These are phyloP conservation scores for Limanda limanda DNA, from an alignment of 2,113 vertebrate genomes.

Conservation along the genomic window DNA sequence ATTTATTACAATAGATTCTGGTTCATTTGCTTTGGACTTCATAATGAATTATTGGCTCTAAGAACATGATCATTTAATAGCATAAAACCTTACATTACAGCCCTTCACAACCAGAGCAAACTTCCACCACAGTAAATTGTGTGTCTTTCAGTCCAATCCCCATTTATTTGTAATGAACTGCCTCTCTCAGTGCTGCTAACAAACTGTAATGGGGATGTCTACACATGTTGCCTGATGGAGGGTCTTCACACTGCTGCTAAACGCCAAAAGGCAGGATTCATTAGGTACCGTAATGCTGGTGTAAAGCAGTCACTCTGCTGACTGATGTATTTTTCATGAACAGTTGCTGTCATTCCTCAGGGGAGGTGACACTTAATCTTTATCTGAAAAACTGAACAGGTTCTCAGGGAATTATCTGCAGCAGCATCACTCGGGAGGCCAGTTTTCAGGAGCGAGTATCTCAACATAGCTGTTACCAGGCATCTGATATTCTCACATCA, in stretches of 20 bases:
- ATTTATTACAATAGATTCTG: too few species aligned
- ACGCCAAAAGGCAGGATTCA: conserved; percentile 17
- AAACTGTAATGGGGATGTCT: too few species aligned
- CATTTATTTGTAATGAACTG: too few species aligned
- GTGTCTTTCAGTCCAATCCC: too few species aligned
- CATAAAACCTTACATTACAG: too few species aligned
- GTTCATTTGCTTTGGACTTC: too few species aligned
- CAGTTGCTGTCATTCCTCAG: not conserved
- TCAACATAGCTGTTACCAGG: not conserved
- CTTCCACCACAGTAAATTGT: too few species aligned
- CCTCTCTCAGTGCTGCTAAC: too few species aligned
- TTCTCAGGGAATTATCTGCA: not conserved
- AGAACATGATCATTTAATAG: too few species aligned
- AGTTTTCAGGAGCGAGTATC: not conserved
- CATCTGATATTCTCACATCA: not conserved
- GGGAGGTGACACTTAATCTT: conserved; percentile 3
- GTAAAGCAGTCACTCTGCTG: conserved; percentile 38
- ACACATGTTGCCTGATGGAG: not conserved
- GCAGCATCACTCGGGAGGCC: not conserved
- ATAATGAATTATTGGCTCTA: too few species aligned
- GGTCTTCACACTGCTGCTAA: conserved; percentile 2
- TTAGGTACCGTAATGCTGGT: conserved; percentile 3
- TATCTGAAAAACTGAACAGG: not conserved
- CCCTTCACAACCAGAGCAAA: too few species aligned
- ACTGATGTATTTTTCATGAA: conserved; percentile 47